Percentiles rank a stretch among this genome's conserved stretches.
Evolutionary conservation across 2,797 vertebrate species (phyloP).

Genomic region (Centroberyx gerrardi): DNA sequence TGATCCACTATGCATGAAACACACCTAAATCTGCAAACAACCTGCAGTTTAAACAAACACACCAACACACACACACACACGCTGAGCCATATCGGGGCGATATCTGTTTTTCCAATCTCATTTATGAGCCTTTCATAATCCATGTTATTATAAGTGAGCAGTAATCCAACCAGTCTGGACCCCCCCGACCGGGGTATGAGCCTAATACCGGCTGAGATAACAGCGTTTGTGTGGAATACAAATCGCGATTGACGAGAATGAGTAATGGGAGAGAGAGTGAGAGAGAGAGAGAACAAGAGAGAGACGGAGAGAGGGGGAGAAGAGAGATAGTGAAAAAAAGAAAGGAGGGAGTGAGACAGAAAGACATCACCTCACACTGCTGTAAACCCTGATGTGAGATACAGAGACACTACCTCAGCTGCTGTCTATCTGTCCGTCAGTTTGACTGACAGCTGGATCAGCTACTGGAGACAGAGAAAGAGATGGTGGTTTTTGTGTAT

Average conservation of each 20-base stretch:
- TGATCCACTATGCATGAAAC: not conserved
- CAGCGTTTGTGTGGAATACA: conserved; percentile 5
- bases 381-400: conserved; percentile 6
- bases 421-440: conserved; percentile 14
- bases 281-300: conserved; percentile 18
- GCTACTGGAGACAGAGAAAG: not conserved
- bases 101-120: conserved; percentile 30
- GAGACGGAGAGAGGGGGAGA: conserved; percentile 1
- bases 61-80: conserved; percentile 7
- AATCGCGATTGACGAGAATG: conserved; percentile 1
- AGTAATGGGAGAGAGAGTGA: conserved; percentile 4
- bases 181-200: not conserved
- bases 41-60: conserved; percentile 30
- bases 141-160: conserved; percentile 29
- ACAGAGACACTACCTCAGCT: not conserved
- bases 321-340: not conserved
- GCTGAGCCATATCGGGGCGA: not conserved
- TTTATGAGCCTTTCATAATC: conserved; percentile 37
- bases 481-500: not conserved
- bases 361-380: not conserved
- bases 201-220: not conserved
- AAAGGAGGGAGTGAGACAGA: conserved; percentile 7
- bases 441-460: conserved; percentile 27
- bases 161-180: conserved; percentile 10
- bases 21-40: conserved; percentile 15